phyloP scores from a whole-genome alignment of 1,140 invertebrate species.

The Drosophila chauvacae region DNA sequence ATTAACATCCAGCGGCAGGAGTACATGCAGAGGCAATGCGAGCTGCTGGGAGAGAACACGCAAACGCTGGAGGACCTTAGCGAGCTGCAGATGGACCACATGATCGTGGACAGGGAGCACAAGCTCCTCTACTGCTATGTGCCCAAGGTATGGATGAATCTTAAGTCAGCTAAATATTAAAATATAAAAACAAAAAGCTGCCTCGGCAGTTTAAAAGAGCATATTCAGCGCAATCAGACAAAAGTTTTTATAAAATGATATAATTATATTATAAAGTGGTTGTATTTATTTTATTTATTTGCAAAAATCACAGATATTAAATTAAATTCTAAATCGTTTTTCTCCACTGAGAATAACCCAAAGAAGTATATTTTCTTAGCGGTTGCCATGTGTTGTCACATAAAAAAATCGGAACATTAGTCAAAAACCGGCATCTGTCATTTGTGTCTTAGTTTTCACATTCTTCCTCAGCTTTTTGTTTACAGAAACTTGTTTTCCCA shows the following conservation, averaged over 20 bases:
- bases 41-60: conserved; percentile 84
- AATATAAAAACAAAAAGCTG: conserved; percentile 4
- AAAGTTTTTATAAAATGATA: background rate
- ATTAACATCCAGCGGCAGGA: conserved; percentile 89
- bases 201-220: background rate
- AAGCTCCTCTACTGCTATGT: conserved; percentile 96
- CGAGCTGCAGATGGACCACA: conserved; percentile 88
- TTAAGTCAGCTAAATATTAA: background rate
- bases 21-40: conserved; percentile 88
- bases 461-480: conserved; percentile 35
- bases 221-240: background rate
- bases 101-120: conserved; percentile 92
- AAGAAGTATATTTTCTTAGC: background rate
- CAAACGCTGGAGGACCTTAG: conserved; percentile 85
- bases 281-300: background rate
- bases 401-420: conserved; percentile 9
- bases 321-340: too few species aligned
- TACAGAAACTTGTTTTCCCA: conserved; percentile 49
- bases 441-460: conserved; percentile 7
- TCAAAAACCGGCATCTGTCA: conserved; percentile 38
- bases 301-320: background rate
- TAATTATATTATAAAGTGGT: background rate
- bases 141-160: conserved; percentile 89
- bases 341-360: background rate
- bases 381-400: conserved; percentile 28